Percentiles rank a stretch among this genome's conserved stretches.
Evolutionary conservation across 2,113 vertebrate species (phyloP).

Genomic region (Plotosus lineatus): DNA sequence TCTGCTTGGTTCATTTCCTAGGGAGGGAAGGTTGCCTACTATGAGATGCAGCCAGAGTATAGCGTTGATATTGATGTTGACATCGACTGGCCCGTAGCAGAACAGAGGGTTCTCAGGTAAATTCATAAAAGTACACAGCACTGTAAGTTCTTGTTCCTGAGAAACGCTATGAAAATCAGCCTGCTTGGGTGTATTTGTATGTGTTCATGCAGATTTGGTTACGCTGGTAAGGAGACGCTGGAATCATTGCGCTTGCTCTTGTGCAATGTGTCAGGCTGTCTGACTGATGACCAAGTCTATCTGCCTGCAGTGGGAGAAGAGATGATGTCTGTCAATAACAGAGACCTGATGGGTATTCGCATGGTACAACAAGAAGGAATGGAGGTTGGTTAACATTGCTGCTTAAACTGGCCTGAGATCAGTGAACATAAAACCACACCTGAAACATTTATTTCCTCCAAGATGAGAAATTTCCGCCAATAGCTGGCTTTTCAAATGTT

Average conservation of each 20-base stretch:
- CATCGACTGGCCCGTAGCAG: conserved; percentile 97
- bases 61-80: conserved; percentile 97
- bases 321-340: conserved; percentile 78
- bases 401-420: background rate
- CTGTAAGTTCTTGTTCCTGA: too few relatives aligned
- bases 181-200: conserved; percentile 8
- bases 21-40: conserved; percentile 87
- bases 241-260: conserved; percentile 82
- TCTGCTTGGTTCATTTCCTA: conserved; percentile 51
- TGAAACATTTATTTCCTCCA: background rate
- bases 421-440: background rate
- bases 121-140: too few relatives aligned
- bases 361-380: conserved; percentile 77
- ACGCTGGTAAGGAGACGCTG: conserved; percentile 82
- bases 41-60: conserved; percentile 88
- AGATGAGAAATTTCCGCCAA: too few relatives aligned
- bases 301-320: conserved; percentile 78
- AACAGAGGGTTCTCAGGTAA: conserved; percentile 91
- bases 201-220: conserved; percentile 80
- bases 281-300: conserved; percentile 83
- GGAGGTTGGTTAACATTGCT: conserved; percentile 70
- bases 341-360: conserved; percentile 75
- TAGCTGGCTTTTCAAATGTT: too few relatives aligned
- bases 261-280: conserved; percentile 83
- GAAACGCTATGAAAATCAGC: background rate